A percentile compares a stretch with the other conserved stretches of the same genome.
Evolutionary conservation across 2,888 invertebrate genomes (phyloP).

Genomic region (Himalopsyche anomala): DNA sequence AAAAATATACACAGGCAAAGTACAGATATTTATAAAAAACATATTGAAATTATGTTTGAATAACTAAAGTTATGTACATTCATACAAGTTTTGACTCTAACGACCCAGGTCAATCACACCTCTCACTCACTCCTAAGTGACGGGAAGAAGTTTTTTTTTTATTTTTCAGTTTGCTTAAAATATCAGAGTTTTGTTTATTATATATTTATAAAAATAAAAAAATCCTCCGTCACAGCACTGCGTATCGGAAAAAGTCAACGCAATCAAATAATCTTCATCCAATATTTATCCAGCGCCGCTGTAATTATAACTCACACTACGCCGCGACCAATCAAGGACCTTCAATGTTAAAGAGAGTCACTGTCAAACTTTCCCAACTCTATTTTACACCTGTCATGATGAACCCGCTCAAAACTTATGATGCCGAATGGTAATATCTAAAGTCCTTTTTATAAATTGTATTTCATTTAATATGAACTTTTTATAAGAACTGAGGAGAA

Average conservation of each 20-base stretch:
- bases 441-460: conserved; percentile 7
- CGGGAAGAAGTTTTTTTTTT: too few relatives aligned
- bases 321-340: conserved; percentile 36
- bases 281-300: conserved; percentile 61
- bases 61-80: too few relatives aligned
- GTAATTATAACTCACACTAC: conserved; percentile 59
- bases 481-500: neutral
- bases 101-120: too few relatives aligned
- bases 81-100: too few relatives aligned
- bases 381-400: neutral
- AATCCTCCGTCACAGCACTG: neutral
- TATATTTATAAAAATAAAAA: too few relatives aligned
- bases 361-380: conserved; percentile 2
- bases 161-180: too few relatives aligned
- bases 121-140: too few relatives aligned
- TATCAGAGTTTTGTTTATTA: too few relatives aligned
- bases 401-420: conserved; percentile 1
- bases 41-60: too few relatives aligned
- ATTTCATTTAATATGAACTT: neutral
- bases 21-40: too few relatives aligned
- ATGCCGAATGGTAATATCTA: neutral
- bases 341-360: neutral
- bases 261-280: conserved; percentile 58
- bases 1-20: too few relatives aligned
- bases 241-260: conserved; percentile 33